Evolutionary conservation across 2,113 vertebrate genomes (phyloP).

Genomic region (Candoia aspera): DNA sequence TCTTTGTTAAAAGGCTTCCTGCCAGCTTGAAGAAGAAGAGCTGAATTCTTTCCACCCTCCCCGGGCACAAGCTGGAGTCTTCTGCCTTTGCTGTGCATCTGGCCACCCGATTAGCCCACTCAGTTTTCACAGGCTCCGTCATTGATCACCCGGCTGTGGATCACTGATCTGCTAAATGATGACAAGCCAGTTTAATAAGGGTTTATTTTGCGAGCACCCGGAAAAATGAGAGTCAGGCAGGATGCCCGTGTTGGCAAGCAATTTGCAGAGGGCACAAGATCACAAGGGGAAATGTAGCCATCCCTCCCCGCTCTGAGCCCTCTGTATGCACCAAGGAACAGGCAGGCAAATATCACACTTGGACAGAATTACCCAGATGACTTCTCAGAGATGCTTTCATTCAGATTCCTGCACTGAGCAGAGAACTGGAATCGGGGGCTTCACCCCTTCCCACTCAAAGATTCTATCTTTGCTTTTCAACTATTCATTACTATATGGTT

Average conservation of each 20-base stretch:
- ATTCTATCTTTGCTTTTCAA: not conserved
- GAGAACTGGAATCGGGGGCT: not conserved
- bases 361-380: not conserved
- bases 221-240: not conserved
- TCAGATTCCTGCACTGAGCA: not conserved
- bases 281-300: not conserved
- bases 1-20: not conserved
- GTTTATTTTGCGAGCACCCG: slow-evolving; percentile 51
- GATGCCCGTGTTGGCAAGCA: not conserved
- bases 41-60: not conserved
- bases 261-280: not conserved
- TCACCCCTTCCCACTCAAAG: not conserved
- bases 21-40: not conserved
- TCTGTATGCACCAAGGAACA: not conserved
- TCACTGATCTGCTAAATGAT: slow-evolving; percentile 87
- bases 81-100: slow-evolving; percentile 65
- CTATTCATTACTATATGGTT: not conserved
- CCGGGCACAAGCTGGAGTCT: not conserved
- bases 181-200: slow-evolving; percentile 78
- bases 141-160: slow-evolving; percentile 79
- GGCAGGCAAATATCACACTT: not conserved
- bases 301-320: not conserved
- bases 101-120: slow-evolving; percentile 70
- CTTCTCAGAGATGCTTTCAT: not conserved
- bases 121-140: slow-evolving; percentile 74